Percentiles rank a stretch among this genome's conserved stretches.
Conservation (phyloP, 2,888 invertebrate genomes). For the Hydrotaea diabolus region DNA sequence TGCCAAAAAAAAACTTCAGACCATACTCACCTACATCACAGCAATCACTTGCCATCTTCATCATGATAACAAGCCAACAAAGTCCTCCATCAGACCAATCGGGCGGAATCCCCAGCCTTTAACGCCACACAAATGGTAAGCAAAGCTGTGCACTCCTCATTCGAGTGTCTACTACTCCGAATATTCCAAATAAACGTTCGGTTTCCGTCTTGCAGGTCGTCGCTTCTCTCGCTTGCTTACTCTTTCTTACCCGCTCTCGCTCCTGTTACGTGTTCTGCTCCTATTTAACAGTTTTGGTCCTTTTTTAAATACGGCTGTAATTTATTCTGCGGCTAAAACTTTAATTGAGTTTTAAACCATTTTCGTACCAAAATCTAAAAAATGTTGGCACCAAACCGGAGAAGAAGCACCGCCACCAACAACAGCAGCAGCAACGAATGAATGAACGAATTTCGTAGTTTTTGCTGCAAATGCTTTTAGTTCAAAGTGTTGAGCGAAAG, state of each 20-base stretch:
- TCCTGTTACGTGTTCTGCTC: not conserved
- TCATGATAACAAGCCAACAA: constrained; percentile 4
- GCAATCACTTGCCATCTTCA: constrained; percentile 9
- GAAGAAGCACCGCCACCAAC: not conserved
- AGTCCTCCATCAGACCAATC: constrained; percentile 9
- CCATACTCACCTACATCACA: not conserved
- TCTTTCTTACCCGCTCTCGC: not conserved
- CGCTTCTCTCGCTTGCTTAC: not conserved
- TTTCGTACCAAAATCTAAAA: constrained; percentile 42
- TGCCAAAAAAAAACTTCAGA: not conserved
- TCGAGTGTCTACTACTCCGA: too few species aligned
- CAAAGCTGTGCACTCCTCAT: too few species aligned
- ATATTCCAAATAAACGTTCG: not conserved
- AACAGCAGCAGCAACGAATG: not conserved
- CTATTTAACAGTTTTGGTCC: constrained; percentile 49
- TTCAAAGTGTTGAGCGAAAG: not conserved
- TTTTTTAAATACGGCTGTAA: constrained; percentile 65
- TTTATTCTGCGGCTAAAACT: constrained; percentile 72
- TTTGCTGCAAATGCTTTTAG: constrained; percentile 3
- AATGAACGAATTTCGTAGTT: not conserved
- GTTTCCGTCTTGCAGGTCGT: not conserved
- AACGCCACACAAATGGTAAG: not conserved
- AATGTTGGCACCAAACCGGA: constrained; percentile 7
- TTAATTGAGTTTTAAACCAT: constrained; percentile 71
- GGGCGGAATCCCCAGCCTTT: not conserved